Base-by-base conservation (phyloP, 2,888 invertebrate genomes). In the Clepsis dumicolana region DNA sequence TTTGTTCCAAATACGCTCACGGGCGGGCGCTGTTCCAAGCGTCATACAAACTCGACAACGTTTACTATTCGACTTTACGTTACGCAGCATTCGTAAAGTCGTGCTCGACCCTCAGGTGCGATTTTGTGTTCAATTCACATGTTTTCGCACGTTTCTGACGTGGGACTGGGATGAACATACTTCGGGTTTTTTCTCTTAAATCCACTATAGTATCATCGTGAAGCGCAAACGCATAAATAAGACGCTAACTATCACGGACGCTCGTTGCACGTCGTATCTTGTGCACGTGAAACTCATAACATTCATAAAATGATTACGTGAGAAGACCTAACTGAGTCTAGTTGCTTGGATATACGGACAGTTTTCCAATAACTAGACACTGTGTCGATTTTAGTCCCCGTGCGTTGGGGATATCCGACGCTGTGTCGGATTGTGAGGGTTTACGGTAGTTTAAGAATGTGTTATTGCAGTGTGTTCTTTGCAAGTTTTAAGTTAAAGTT, bases 251-350 rank as follows among this genome's bases (percentile, higher is more conserved):
- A 71, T 67, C 70, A 44, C 70, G 63, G 65, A 61, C 76, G 74
- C 72, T 79, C 78, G 80, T 75, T 78, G 74, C 79, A 78, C 80
- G 80, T 78, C 77, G 77, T 80, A 83, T 83, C 81, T 80, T 68
- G 75, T 74, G 80, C 81, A 84, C 85, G 81, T 86, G 85, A 82
- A 81, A 78, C 83, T 87, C 83, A 83, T 84, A 86, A 85, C 81
- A 83, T 87, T 84, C 84, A 84, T 86, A 84, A 87, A 88, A 86
- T 86, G 83, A 88, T 88, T 88, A 88, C 84, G 85, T 86, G 86
- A 82, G 84, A 84, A 84, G 79, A 80, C 77, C 76, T 76, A 76
- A 80, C 76, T 74, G 72, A 70, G 77, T 72, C 75, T 72, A 72
- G 70, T 70, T 69, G 68, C 69, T 71, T 70, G 63, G 61, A 60